phyloP scores from a whole-genome alignment of 2,888 invertebrate genomes.

The Drosophila vallismaia region DNA sequence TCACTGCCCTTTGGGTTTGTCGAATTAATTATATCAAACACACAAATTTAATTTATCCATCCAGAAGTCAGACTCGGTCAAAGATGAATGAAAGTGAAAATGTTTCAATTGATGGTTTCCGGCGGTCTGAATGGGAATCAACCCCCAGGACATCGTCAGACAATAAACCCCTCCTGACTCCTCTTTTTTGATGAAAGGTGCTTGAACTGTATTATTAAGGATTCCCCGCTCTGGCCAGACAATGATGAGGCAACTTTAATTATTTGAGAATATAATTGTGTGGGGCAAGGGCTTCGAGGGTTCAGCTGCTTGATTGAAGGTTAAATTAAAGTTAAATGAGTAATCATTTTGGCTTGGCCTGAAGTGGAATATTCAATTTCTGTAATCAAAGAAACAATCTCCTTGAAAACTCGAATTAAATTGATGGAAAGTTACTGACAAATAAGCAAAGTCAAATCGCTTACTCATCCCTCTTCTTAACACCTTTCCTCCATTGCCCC shows the following conservation, averaged over 20 bases:
- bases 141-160: conserved; percentile 15
- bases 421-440: neutral
- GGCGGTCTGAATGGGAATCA: conserved; percentile 9
- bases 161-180: neutral
- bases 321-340: conserved; percentile 68
- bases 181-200: conserved; percentile 20
- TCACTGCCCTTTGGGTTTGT: conserved; percentile 28
- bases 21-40: conserved; percentile 49
- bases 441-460: neutral
- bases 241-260: conserved; percentile 66
- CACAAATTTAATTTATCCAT: conserved; percentile 42
- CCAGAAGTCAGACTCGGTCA: conserved; percentile 33
- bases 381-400: neutral
- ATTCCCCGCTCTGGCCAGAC: conserved; percentile 31
- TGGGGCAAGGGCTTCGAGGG: conserved; percentile 16
- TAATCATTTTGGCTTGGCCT: conserved; percentile 9
- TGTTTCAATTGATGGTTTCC: conserved; percentile 39
- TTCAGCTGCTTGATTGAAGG: conserved; percentile 55
- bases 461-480: neutral
- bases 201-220: conserved; percentile 41
- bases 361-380: neutral
- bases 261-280: conserved; percentile 44
- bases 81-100: conserved; percentile 47
- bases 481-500: neutral
- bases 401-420: conserved; percentile 1